Evolutionary conservation across 2,888 invertebrate species (phyloP), one percentile per base, ranked within the genome.

Genomic region (Spisula solida): DNA sequence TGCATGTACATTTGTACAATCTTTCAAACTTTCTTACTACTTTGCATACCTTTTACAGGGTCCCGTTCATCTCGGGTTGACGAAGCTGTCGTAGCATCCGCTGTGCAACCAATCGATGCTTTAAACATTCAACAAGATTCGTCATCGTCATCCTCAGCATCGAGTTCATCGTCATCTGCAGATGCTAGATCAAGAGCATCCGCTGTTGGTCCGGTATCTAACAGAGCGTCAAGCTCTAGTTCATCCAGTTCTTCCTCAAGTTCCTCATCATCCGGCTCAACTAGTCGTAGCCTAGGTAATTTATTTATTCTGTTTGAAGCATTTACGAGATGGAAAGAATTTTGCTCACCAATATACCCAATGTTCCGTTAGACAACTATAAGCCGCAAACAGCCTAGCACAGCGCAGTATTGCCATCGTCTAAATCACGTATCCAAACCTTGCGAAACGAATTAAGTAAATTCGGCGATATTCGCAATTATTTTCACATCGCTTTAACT

Each of bases 231-330:
- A 20, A 84, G 84, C 20, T 88, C 88, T 14, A 83, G 84, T 34
- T 88, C 90, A n/a, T 88, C 90, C 18, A 81, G 85, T 56, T 88
- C 90, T 48, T 85, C 87, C 12, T 80, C 82, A 0, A 79, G 81
- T 34, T 51, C 85, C 0, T 66, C 85, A 12, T 80, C 85, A 31
- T 10, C 86, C 16, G 75, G 60, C 75, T 31, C 84, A 12, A 75
- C 84, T 34, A 75, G 75, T 14, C 31, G 31, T 29, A 31, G 14
- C 16, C 25, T 75, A 75, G 75, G 75, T 66, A 66, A 66, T 25
- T 51, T 14, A 1, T 51, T 51, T 66, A 20, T 20, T 56, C 20
- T n/a, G n/a, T n/a, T n/a, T n/a, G n/a, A n/a, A n/a, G n/a, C n/a
- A n/a, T n/a, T n/a, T n/a, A n/a, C n/a, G n/a, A n/a, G n/a, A n/a